Conservation (phyloP, 2,888 invertebrate species). For the Zygogramma bicolorata region DNA sequence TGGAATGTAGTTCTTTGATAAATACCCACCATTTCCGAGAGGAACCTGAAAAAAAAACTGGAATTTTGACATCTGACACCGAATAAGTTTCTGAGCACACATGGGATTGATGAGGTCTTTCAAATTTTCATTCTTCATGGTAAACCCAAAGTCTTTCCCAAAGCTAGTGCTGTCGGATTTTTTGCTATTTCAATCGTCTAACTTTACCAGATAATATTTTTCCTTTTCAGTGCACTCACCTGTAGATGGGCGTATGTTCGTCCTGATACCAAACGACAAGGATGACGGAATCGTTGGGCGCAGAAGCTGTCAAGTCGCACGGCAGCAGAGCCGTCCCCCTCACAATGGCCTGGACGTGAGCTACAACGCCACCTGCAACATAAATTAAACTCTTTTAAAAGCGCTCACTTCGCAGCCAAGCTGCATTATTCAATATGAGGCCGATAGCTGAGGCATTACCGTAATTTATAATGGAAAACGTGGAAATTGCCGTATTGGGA, state of each 20-base stretch:
- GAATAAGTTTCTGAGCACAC: no score
- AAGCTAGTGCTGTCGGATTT: no score
- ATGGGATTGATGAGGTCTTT: no score
- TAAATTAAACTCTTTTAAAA: slow-evolving; percentile 46
- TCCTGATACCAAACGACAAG: slow-evolving; percentile 94
- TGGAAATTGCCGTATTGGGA: slow-evolving; percentile 36
- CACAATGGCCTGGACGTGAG: slow-evolving; percentile 78
- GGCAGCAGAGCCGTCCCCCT: slow-evolving; percentile 85
- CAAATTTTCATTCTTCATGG: no score
- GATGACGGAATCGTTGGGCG: slow-evolving; percentile 82
- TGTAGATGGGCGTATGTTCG: slow-evolving; percentile 88
- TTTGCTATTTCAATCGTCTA: no score
- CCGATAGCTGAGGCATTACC: slow-evolving; percentile 29
- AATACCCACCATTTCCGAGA: no score
- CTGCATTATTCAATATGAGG: slow-evolving; percentile 41
- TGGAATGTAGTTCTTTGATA: no score
- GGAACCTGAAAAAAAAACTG: no score
- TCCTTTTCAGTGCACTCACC: slow-evolving; percentile 69
- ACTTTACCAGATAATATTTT: no score
- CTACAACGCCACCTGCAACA: slow-evolving; percentile 62
- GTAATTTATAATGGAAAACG: slow-evolving; percentile 33
- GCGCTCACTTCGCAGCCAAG: slow-evolving; percentile 33
- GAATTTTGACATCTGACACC: no score
- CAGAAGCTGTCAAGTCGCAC: slow-evolving; percentile 85
- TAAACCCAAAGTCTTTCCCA: no score